Evolutionary conservation across 1,140 invertebrate genomes (phyloP), one percentile per base, ranked within the genome.

Genomic region (Ceratosolen fusciceps): DNA sequence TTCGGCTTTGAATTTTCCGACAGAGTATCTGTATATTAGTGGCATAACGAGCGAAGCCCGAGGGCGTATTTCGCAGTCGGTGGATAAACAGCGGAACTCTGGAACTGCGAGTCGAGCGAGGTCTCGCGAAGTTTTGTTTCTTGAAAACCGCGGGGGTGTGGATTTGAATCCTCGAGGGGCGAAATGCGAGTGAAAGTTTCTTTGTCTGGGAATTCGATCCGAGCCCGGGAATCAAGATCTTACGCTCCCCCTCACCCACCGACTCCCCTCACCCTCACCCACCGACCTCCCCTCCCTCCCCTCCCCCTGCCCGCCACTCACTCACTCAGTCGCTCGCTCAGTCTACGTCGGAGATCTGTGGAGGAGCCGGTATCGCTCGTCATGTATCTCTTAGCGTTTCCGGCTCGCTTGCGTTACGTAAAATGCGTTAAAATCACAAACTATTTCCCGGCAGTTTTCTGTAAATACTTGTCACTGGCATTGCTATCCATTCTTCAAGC

Each of bases 141-240:
- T 16, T 3, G 70, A 56, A 72, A 72, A 72, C 70, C 49, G 21
- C 70, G 7, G 29, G 1, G 26, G 2, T 72, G 47, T 72, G 21
- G 34, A 72, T 72, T 72, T 56, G 29, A 72, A 72, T 72, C 29
- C 70, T 54, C 49, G 29, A 16, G 70, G 49, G 70, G 14, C 37
- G 37, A 16, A 65, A 37, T 65, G 14, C 14, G 31, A 65, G 60
- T 31, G 31, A 19, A 10, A 37, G 49, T 54, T 21, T 49, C n/a
- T 71, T 72, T 72, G 70, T 72, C 49, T 47, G 49, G 49, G 10
- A 37, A 31, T 34, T 65, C 60, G 60, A 26, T 37, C 14, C 1
- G 29, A n/a, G n/a, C 16, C n/a, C 5, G 9, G 56, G 56, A 56
- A 56, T 56, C 70, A 29, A 56, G 70, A 72, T 72, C 56, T 56